Percentiles rank a stretch among this genome's conserved stretches.
Evolutionary conservation across 2,113 vertebrate genomes (phyloP).

Genomic region (Sceloporus undulatus): DNA sequence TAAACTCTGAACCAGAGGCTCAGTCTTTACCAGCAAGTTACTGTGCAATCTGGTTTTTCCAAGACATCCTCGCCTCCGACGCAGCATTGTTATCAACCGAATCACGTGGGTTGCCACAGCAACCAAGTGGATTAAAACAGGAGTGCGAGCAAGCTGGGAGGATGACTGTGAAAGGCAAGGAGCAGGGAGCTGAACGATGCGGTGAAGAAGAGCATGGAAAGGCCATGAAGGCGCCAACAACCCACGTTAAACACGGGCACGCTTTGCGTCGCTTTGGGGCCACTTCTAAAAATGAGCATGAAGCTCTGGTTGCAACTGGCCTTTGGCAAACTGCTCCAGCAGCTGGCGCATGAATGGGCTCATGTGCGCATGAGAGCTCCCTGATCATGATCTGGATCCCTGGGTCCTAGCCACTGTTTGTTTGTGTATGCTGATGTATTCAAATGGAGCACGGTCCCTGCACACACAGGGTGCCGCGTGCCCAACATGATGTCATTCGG

Average conservation of each 20-base stretch:
- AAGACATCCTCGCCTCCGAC: background rate
- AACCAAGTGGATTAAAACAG: background rate
- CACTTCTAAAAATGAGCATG: no score
- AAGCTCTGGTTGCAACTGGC: no score
- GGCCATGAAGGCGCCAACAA: no score
- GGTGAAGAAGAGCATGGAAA: background rate
- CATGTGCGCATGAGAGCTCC: background rate
- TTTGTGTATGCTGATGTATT: background rate
- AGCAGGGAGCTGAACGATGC: background rate
- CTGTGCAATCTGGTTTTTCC: background rate
- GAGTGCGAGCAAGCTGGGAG: no score
- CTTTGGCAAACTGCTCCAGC: background rate
- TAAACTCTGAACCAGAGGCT: background rate
- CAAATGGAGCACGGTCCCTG: background rate
- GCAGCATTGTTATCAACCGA: background rate
- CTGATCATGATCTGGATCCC: background rate
- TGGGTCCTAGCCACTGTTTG: background rate
- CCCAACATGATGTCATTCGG: no score
- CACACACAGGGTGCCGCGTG: background rate
- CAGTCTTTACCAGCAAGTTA: background rate
- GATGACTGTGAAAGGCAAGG: background rate
- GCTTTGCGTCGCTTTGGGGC: background rate
- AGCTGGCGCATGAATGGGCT: background rate
- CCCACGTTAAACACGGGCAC: background rate
- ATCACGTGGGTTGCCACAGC: background rate